A percentile compares a stretch with the other conserved stretches of the same genome.
phyloP scores from a whole-genome alignment of 2,888 invertebrate species.

The Caenorhabditis drosophilae region DNA sequence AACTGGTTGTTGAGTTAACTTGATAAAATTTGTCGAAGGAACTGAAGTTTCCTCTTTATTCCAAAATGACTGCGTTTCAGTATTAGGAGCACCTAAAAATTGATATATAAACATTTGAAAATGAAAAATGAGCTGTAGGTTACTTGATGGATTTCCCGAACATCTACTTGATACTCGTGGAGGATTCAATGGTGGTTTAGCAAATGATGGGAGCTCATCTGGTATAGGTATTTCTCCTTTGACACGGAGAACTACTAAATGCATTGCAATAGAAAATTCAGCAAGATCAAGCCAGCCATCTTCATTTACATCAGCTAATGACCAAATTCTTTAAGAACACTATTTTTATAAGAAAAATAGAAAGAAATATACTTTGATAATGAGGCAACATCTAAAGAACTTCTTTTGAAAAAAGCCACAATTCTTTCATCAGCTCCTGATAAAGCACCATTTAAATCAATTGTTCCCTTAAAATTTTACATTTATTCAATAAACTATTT shows the following conservation, averaged over 20 bases:
- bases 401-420: conserved; percentile 64
- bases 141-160: neutral
- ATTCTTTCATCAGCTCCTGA: conserved; percentile 60
- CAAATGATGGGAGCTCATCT: conserved; percentile 49
- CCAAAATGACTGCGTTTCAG: neutral
- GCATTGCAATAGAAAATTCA: conserved; percentile 69
- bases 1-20: neutral
- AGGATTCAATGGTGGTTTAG: conserved; percentile 11
- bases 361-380: conserved; percentile 59
- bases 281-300: conserved; percentile 67
- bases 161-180: conserved; percentile 5
- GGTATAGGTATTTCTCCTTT: conserved; percentile 65
- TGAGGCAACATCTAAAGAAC: conserved; percentile 50
- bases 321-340: conserved; percentile 52
- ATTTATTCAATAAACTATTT: neutral
- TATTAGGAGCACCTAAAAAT: too few relatives aligned
- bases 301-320: conserved; percentile 68
- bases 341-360: too few relatives aligned
- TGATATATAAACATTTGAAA: too few relatives aligned
- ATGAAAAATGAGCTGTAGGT: too few relatives aligned
- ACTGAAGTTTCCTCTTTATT: neutral
- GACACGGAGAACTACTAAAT: conserved; percentile 65
- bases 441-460: conserved; percentile 52
- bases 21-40: neutral
- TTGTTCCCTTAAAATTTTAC: conserved; percentile 29